Evolutionary conservation across 2,113 vertebrate species (phyloP).

Genomic region (Heloderma charlesbogerti): DNA sequence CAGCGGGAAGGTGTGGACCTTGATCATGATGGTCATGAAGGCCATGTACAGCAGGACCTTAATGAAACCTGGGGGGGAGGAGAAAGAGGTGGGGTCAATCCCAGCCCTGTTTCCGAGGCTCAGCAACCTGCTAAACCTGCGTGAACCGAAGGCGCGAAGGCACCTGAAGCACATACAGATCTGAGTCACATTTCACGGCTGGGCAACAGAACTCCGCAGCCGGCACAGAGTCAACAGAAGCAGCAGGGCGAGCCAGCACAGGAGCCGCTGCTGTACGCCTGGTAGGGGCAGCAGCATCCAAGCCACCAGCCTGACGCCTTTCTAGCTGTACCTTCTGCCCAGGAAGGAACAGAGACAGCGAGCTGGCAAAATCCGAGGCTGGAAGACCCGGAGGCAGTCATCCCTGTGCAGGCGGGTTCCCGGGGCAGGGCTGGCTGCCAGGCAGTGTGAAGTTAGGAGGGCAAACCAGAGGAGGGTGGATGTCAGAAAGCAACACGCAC

Average conservation of each 20-base stretch:
- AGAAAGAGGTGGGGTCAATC: background rate
- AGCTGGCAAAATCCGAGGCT: no score
- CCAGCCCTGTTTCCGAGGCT: fast-evolving
- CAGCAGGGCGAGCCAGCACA: background rate
- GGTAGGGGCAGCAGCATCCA: background rate
- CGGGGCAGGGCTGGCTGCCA: no score
- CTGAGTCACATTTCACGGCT: no score
- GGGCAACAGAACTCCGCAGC: background rate
- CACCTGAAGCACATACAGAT: background rate
- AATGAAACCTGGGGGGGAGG: conserved; percentile 86
- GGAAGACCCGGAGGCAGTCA: no score
- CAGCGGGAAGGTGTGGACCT: conserved; percentile 97
- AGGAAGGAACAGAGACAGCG: no score
- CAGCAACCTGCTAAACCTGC: background rate
- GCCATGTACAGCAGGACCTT: conserved; percentile 97
- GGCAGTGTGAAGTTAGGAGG: no score
- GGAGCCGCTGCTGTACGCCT: background rate
- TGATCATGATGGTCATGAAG: conserved; percentile 99
- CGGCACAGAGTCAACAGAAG: no score
- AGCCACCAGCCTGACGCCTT: no score
- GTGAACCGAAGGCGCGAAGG: background rate
- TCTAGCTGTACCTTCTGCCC: background rate
- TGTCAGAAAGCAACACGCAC: no score
- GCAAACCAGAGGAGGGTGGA: no score
- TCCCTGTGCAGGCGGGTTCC: no score